Conservation (phyloP, 2,797 vertebrate species). For the Smutsia temminckii region DNA sequence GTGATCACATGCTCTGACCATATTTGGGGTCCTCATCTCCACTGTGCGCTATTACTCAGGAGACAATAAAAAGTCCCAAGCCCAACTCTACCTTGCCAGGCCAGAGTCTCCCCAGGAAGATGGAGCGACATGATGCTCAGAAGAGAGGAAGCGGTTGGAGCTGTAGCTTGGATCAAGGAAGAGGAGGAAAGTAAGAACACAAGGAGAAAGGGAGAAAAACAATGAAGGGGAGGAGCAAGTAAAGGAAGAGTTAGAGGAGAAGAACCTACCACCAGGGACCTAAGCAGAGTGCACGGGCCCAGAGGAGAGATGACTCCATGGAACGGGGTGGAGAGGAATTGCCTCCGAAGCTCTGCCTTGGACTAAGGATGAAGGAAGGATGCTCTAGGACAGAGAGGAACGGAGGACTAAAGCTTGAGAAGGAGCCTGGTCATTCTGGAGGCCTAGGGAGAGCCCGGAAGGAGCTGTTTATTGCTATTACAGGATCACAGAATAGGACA, state of each 20-base stretch:
- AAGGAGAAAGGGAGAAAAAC: background rate
- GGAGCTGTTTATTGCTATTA: background rate
- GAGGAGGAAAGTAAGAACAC: background rate
- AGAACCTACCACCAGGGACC: background rate
- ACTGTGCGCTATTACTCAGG: background rate
- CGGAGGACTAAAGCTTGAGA: background rate
- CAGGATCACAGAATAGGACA: background rate
- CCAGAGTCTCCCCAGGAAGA: background rate
- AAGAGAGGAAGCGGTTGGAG: background rate
- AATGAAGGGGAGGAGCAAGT: too few relatives aligned
- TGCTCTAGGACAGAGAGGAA: background rate
- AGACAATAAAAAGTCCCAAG: background rate
- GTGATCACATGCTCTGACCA: background rate
- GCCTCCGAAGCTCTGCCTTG: background rate
- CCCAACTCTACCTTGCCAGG: background rate
- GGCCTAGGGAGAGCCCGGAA: background rate
- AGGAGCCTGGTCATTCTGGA: background rate
- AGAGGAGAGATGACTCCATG: background rate
- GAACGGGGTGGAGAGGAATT: background rate
- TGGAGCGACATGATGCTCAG: background rate
- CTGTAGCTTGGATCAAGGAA: background rate
- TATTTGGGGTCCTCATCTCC: background rate
- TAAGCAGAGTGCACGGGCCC: background rate
- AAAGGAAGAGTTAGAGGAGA: background rate
- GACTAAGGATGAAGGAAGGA: background rate